Conservation (phyloP, 1,140 invertebrate species). For the Chrysomallon squamiferum region DNA sequence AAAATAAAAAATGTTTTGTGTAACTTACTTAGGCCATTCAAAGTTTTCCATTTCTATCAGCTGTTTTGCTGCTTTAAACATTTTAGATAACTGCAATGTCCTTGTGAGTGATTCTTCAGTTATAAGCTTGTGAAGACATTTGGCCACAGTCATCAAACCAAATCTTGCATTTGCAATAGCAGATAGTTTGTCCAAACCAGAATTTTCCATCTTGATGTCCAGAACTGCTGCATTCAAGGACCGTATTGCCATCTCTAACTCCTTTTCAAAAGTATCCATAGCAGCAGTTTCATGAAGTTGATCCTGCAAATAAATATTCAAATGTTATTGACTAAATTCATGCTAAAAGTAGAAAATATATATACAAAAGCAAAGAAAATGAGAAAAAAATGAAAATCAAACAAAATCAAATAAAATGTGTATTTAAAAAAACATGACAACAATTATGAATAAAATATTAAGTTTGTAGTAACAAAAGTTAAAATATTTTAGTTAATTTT, state of each 20-base stretch:
- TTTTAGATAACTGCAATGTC: background rate
- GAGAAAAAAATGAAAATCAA: too few species aligned
- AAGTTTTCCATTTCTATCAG: slow-evolving; percentile 26
- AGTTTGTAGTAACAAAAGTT: too few species aligned
- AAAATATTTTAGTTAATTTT: too few species aligned
- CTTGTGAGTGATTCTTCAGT: slow-evolving; percentile 10
- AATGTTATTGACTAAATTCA: background rate
- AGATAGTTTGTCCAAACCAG: slow-evolving; percentile 20
- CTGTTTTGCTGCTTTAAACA: slow-evolving; percentile 21
- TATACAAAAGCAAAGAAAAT: too few species aligned
- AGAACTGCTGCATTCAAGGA: too few species aligned
- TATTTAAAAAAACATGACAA: too few species aligned
- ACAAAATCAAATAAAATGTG: too few species aligned
- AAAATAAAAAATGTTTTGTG: too few species aligned
- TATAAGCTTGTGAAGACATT: slow-evolving; percentile 22
- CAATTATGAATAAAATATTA: too few species aligned
- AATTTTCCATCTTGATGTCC: background rate
- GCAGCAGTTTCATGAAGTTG: slow-evolving; percentile 1
- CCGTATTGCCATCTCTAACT: too few species aligned
- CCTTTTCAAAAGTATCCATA: background rate
- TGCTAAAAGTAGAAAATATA: background rate
- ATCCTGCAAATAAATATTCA: slow-evolving; percentile 2
- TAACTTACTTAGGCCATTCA: slow-evolving; percentile 30
- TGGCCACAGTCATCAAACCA: slow-evolving; percentile 27
- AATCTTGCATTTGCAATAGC: slow-evolving; percentile 31